Conservation (phyloP, 2,888 invertebrate genomes). For the Drymonia ruficornis region DNA sequence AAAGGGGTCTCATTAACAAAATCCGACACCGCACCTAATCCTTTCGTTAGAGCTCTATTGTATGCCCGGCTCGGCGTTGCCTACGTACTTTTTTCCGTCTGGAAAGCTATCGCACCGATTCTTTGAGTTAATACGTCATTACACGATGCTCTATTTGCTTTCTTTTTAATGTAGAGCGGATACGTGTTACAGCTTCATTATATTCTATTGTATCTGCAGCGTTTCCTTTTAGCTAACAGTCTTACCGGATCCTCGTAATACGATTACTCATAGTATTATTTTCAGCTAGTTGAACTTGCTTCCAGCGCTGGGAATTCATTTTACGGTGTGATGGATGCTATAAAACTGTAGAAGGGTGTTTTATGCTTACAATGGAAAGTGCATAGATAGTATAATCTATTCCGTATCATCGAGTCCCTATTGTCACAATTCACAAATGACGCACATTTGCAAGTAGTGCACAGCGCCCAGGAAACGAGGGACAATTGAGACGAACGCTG, state of each 20-base stretch:
- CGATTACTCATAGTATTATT: constrained; percentile 3
- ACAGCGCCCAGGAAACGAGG: constrained; percentile 38
- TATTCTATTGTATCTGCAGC: constrained; percentile 9
- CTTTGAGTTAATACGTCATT: constrained; percentile 51
- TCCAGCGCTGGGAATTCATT: background rate
- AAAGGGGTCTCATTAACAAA: constrained; percentile 76
- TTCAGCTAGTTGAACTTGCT: no score
- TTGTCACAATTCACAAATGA: constrained; percentile 17
- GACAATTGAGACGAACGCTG: constrained; percentile 60
- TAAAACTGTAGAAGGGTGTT: no score
- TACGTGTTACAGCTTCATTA: constrained; percentile 19
- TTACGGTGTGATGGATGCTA: no score
- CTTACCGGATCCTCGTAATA: constrained; percentile 16
- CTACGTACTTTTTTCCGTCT: constrained; percentile 14
- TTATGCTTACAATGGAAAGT: background rate
- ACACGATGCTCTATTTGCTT: constrained; percentile 27
- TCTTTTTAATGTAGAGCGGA: constrained; percentile 15
- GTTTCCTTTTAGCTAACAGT: constrained; percentile 9
- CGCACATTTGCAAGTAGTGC: constrained; percentile 32
- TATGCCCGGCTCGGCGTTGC: constrained; percentile 44
- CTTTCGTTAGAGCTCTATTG: constrained; percentile 81
- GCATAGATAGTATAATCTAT: background rate
- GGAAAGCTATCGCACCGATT: constrained; percentile 47
- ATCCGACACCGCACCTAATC: constrained; percentile 75
- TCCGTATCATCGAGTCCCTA: background rate